Percentiles rank a stretch among this genome's conserved stretches.
phyloP scores from a whole-genome alignment of 2,888 invertebrate species.

The Syrista parreyssii region DNA sequence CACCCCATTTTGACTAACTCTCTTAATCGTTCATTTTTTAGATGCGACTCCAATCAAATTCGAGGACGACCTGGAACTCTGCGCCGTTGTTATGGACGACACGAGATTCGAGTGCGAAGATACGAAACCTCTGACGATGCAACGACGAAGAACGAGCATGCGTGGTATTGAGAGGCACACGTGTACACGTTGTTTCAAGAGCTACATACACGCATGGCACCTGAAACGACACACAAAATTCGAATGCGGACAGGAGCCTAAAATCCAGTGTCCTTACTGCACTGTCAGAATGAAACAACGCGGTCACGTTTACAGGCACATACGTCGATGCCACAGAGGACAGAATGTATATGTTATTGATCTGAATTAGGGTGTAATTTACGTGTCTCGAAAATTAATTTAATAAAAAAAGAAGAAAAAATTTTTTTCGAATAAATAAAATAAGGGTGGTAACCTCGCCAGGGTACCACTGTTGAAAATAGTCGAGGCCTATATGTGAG shows the following conservation, averaged over 20 bases:
- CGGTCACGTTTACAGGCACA: conserved; percentile 53
- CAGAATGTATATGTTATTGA: conserved; percentile 49
- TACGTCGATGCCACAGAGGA: conserved; percentile 35
- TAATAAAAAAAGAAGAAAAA: neutral
- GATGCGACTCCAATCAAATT: conserved; percentile 20
- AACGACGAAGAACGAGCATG: conserved; percentile 24
- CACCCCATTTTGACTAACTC: conserved; percentile 17
- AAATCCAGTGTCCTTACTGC: conserved; percentile 57
- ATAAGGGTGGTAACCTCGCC: neutral
- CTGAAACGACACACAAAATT: conserved; percentile 63
- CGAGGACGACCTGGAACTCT: conserved; percentile 23
- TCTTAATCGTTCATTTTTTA: conserved; percentile 18
- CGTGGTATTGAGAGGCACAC: conserved; percentile 39
- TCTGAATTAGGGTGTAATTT: conserved; percentile 29
- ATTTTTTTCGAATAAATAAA: neutral
- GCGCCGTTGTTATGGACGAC: conserved; percentile 10
- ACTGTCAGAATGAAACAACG: conserved; percentile 51
- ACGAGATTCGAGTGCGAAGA: conserved; percentile 23
- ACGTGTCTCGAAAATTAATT: neutral
- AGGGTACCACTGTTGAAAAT: neutral
- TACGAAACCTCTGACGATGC: conserved; percentile 27
- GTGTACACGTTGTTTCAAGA: conserved; percentile 54
- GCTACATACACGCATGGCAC: conserved; percentile 56
- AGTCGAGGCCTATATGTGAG: neutral
- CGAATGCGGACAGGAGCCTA: conserved; percentile 66